phyloP scores from a whole-genome alignment of 2,113 vertebrate genomes.

The Chloropsis cyanopogon region DNA sequence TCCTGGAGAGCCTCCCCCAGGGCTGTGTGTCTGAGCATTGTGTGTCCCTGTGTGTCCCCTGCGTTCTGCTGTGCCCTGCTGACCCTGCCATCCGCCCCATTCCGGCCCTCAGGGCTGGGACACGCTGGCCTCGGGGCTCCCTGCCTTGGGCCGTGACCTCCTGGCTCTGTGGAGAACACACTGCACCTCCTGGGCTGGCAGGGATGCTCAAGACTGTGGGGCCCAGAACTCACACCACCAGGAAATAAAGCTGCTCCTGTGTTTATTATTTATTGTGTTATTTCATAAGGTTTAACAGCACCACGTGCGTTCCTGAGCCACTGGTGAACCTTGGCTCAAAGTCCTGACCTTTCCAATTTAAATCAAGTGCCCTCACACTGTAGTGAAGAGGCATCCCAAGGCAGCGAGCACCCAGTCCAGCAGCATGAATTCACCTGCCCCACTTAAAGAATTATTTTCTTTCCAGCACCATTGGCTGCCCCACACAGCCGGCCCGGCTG shows the following conservation, averaged over 20 bases:
- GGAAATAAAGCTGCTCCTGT: background rate
- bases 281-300: background rate
- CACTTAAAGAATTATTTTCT: background rate
- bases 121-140: background rate
- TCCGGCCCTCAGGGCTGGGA: background rate
- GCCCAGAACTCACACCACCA: background rate
- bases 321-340: background rate
- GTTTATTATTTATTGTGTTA: background rate
- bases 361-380: background rate
- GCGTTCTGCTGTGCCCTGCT: accelerated
- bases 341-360: background rate
- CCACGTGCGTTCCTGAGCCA: accelerated
- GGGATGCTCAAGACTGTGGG: accelerated
- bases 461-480: accelerated
- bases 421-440: background rate
- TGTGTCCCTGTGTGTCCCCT: too few relatives aligned
- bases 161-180: accelerated
- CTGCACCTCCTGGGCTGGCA: accelerated
- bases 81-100: background rate
- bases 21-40: accelerated
- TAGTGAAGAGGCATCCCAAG: background rate
- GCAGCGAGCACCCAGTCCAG: accelerated
- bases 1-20: background rate
- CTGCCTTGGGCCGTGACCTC: background rate
- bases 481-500: background rate